A percentile compares a stretch with the other conserved stretches of the same genome.
phyloP scores from a whole-genome alignment of 2,113 vertebrate genomes.

The Taurulus bubalis region DNA sequence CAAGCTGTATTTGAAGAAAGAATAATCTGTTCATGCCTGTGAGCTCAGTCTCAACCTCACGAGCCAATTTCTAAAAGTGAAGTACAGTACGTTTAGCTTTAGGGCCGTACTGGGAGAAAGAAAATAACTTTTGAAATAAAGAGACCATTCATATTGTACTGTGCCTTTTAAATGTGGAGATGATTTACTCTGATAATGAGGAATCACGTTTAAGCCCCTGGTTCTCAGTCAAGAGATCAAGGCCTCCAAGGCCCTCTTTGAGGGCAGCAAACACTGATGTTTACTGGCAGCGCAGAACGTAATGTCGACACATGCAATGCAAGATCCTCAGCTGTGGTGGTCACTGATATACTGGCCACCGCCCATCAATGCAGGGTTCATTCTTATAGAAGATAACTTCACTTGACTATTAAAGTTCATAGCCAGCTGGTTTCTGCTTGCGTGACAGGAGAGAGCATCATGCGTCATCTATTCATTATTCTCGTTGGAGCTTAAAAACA shows the following conservation, averaged over 20 bases:
- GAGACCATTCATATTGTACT: background rate
- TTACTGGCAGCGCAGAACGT: background rate
- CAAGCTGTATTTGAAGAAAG: slow-evolving; percentile 35
- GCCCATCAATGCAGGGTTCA: slow-evolving; percentile 17
- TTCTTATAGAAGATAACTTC: background rate
- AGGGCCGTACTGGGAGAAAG: slow-evolving; percentile 7
- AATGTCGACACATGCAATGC: background rate
- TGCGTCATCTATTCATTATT: background rate
- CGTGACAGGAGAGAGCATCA: background rate
- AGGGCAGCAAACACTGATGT: slow-evolving; percentile 27
- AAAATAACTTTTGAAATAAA: slow-evolving; percentile 32
- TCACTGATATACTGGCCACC: slow-evolving; percentile 6
- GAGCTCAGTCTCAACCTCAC: slow-evolving; percentile 35
- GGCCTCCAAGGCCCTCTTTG: slow-evolving; percentile 27
- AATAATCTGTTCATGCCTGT: slow-evolving; percentile 37
- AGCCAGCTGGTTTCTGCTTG: slow-evolving; percentile 30
- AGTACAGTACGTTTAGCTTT: slow-evolving; percentile 21
- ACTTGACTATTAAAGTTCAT: slow-evolving; percentile 12
- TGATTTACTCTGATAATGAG: slow-evolving; percentile 12
- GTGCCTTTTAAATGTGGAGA: slow-evolving; percentile 9
- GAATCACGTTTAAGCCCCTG: slow-evolving; percentile 4
- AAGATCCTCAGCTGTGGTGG: slow-evolving; percentile 11
- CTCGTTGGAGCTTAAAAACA: background rate
- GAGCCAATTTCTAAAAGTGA: background rate
- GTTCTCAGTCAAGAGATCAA: slow-evolving; percentile 34